Evolutionary conservation across 2,113 vertebrate genomes (phyloP), one percentile per base, ranked within the genome.

Genomic region (Leiothrix lutea): DNA sequence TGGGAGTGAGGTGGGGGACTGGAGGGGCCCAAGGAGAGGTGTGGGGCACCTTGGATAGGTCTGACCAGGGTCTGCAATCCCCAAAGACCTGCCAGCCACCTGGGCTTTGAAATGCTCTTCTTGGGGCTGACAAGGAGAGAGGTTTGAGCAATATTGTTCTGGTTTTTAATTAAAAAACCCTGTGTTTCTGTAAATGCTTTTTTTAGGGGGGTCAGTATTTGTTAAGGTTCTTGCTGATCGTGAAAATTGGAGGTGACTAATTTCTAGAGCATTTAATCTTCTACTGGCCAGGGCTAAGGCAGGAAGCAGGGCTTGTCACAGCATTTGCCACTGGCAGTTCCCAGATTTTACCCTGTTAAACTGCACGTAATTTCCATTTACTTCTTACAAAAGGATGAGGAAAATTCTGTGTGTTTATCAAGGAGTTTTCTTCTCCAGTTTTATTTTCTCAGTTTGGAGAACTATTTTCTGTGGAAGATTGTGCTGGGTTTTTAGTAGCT

Each of bases 211-310:
- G 17, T 54, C 3, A 2, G 24, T 81, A 19, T 64, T 13, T 78
- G 42, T 74, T 77, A n/a, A 65, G 47, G 23, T 35, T 89, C 45
- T 80, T 44, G n/a, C 45, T 83, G 67, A 16, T n/a, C 8, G n/a
- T 82, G 44, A 66, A 50, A 72, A 69, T 14, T 85, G 74, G 57
- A 88, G 48, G 48, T 90, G 93, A 86, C 44, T 85, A 11, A 90
- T 90, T 85, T 64, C 61, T 79, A 6, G 40, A 56, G 53, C 0
- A 5, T 80, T 92, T 82, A 1, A 1, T 57, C 48, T 94, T 66
- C 40, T 73, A 22, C 31, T 89, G 36, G 60, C 28, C 42, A 22
- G 31, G n/a, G 54, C 64, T 80, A 65, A 61, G 67, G 86, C 86
- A 95, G 74, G 71, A 92, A 77, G 29, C 40, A 8, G 36, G 12